Evolutionary conservation across 2,888 invertebrate genomes (phyloP).

Genomic region (Vannuccia rotundouncinata): DNA sequence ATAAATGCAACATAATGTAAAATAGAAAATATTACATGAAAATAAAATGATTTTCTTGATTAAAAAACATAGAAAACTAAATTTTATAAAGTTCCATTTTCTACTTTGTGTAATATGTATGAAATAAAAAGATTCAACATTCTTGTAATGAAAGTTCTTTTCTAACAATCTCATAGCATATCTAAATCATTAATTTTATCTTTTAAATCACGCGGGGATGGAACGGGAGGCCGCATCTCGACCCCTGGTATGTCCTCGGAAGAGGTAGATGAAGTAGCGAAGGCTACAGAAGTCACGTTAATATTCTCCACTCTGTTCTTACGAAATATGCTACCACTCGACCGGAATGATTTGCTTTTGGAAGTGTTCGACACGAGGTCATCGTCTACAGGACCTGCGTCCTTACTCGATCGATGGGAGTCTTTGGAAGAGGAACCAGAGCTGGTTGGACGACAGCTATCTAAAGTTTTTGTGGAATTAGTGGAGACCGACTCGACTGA

Average conservation of each 20-base stretch:
- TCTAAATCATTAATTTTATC: constrained; percentile 29
- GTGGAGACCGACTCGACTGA: not conserved
- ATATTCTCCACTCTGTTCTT: not conserved
- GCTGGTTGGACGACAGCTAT: not conserved
- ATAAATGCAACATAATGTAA: no score
- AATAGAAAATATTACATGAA: no score
- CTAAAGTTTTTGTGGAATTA: not conserved
- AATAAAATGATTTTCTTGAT: no score
- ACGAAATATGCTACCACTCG: not conserved
- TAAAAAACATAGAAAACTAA: no score
- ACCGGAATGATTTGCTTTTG: not conserved
- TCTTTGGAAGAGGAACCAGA: not conserved
- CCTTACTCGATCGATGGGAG: not conserved
- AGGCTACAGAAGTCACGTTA: not conserved
- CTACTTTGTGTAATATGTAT: no score
- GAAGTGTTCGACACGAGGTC: not conserved
- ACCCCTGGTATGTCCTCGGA: not conserved
- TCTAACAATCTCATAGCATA: no score
- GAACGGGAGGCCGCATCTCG: not conserved
- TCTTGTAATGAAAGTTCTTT: no score
- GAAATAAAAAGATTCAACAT: no score
- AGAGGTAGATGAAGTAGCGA: not conserved
- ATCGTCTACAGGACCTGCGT: not conserved
- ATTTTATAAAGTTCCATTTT: no score
- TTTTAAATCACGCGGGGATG: constrained; percentile 22